Evolutionary conservation across 2,113 vertebrate genomes (phyloP).

Genomic region (Odocoileus hemionus): DNA sequence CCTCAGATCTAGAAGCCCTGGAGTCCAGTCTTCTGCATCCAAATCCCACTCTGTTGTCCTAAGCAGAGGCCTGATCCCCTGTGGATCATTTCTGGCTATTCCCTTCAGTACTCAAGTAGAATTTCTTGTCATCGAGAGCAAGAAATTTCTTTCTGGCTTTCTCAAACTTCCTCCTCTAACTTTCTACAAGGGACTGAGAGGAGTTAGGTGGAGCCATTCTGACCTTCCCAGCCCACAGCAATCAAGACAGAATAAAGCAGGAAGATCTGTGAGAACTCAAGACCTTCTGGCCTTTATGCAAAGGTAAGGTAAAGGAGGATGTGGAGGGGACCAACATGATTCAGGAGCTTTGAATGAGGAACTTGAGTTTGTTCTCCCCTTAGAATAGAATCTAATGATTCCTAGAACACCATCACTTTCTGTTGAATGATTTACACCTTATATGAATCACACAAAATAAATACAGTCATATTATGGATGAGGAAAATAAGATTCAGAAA

Average conservation of each 20-base stretch:
- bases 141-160: conserved; percentile 65
- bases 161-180: conserved; percentile 68
- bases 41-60: background rate
- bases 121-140: background rate
- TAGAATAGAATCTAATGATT: conserved; percentile 27
- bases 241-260: conserved; percentile 93
- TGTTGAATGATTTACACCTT: background rate
- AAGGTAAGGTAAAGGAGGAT: conserved; percentile 60
- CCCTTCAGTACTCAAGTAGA: background rate
- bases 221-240: conserved; percentile 89
- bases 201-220: conserved; percentile 88
- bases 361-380: background rate
- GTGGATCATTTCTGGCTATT: background rate
- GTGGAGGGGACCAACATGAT: background rate
- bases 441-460: background rate
- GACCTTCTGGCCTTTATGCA: conserved; percentile 89
- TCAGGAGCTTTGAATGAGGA: background rate
- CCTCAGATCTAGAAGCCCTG: background rate
- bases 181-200: conserved; percentile 83
- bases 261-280: conserved; percentile 89
- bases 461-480: background rate
- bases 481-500: conserved; percentile 31
- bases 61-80: background rate
- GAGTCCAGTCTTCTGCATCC: background rate
- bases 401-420: background rate